A percentile compares a stretch with the other conserved stretches of the same genome.
Conservation (phyloP, 1,140 invertebrate genomes). For the Lordiphosa stackelbergi region DNA sequence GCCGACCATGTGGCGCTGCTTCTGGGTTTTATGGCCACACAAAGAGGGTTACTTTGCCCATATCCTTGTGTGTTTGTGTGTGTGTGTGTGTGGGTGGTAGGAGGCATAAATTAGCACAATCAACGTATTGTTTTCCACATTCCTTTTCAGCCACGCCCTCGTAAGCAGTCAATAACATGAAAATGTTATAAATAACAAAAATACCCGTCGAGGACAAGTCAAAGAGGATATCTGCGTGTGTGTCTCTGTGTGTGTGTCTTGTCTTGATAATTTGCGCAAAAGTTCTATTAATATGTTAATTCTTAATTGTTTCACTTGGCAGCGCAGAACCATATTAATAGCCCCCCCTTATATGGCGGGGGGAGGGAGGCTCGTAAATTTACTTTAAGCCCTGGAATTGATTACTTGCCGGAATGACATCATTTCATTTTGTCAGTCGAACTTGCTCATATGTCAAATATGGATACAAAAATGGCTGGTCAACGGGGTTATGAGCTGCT, state of each 20-base stretch:
- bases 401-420: constrained; percentile 50
- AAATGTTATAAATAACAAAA: constrained; percentile 74
- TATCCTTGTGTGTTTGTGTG: constrained; percentile 5
- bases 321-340: constrained; percentile 50
- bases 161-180: constrained; percentile 67
- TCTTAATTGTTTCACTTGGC: constrained; percentile 66
- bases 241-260: constrained; percentile 18
- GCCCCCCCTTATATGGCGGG: constrained; percentile 20
- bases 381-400: constrained; percentile 64
- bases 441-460: neutral
- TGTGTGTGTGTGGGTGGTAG: constrained; percentile 3
- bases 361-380: constrained; percentile 53
- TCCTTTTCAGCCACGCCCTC: constrained; percentile 20
- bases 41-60: constrained; percentile 21
- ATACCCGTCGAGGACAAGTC: constrained; percentile 34
- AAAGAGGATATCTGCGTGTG: constrained; percentile 10
- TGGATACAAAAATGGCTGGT: neutral
- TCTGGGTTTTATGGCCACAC: constrained; percentile 64
- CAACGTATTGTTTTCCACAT: constrained; percentile 72
- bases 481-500: constrained; percentile 15
- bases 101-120: constrained; percentile 73
- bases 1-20: constrained; percentile 56
- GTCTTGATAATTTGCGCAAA: constrained; percentile 70
- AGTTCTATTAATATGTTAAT: constrained; percentile 75
- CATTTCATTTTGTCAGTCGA: constrained; percentile 24